Evolutionary conservation across 2,113 vertebrate genomes (phyloP).

Genomic region (Astatoreochromis straeleni): DNA sequence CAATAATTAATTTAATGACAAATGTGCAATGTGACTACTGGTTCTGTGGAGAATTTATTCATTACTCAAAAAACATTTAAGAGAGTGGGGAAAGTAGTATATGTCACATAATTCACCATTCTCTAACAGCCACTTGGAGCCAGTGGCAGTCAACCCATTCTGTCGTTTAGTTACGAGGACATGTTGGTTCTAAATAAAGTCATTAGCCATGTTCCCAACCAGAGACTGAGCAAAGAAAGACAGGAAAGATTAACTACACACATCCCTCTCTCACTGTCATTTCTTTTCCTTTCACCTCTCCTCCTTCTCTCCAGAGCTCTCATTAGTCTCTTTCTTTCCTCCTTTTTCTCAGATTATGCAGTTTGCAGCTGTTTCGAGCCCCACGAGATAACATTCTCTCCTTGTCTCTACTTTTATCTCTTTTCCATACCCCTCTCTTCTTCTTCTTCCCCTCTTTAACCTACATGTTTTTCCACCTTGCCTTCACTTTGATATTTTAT

Average conservation of each 20-base stretch:
- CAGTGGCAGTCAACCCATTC: neutral
- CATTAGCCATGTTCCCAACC: neutral
- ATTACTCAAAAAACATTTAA: neutral
- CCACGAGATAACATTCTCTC: neutral
- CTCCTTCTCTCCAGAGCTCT: neutral
- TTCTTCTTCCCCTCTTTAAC: neutral
- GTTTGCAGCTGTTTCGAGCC: slow-evolving; percentile 40
- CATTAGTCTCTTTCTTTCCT: neutral
- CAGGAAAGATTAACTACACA: neutral
- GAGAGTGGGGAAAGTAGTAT: neutral
- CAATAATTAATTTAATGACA: neutral
- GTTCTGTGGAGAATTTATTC: neutral
- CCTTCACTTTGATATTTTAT: neutral
- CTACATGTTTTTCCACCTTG: neutral
- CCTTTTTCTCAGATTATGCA: neutral
- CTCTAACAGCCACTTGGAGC: neutral
- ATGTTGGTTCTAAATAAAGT: neutral
- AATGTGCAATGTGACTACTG: neutral
- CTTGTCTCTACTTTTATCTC: neutral
- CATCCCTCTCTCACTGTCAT: neutral
- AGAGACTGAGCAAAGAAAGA: neutral
- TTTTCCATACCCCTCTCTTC: neutral
- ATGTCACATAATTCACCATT: neutral
- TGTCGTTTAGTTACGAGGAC: neutral
- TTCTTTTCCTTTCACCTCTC: neutral